Percentiles rank a stretch among this genome's conserved stretches.
Evolutionary conservation across 2,888 invertebrate species (phyloP).

Genomic region (Athrips mouffetella): DNA sequence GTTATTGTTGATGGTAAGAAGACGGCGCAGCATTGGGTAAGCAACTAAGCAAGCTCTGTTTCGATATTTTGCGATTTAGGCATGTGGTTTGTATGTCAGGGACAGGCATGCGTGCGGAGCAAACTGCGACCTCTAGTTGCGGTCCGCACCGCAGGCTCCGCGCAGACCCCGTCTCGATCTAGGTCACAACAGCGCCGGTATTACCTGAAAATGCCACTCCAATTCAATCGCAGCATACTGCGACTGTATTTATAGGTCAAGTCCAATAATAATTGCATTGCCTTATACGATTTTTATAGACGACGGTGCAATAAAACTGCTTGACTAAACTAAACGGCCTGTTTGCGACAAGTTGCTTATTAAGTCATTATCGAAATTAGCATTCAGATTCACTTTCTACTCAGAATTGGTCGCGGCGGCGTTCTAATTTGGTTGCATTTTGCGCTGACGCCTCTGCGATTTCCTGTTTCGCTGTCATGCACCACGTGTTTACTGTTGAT

Average conservation of each 20-base stretch:
- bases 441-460: constrained; percentile 41
- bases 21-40: not conserved
- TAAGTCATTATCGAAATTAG: constrained; percentile 5
- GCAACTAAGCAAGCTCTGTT: constrained; percentile 19
- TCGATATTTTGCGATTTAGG: constrained; percentile 30
- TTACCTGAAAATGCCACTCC: constrained; percentile 45
- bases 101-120: constrained; percentile 35
- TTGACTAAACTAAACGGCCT: not conserved
- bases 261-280: constrained; percentile 3
- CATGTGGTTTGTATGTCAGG: constrained; percentile 44
- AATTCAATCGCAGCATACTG: constrained; percentile 19
- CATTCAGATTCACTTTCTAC: constrained; percentile 2
- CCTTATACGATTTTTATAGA: not conserved
- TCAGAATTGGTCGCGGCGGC: constrained; percentile 11
- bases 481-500: constrained; percentile 33
- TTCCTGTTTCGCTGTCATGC: constrained; percentile 59
- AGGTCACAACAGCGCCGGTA: constrained; percentile 52
- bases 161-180: constrained; percentile 48
- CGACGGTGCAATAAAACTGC: not conserved
- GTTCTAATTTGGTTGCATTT: constrained; percentile 23
- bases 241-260: constrained; percentile 3
- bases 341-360: not conserved
- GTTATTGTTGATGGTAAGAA: not conserved
- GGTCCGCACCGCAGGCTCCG: constrained; percentile 56
- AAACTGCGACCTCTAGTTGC: constrained; percentile 57